Conservation (phyloP, 2,888 invertebrate genomes). For the Phoenoteleia sp. region DNA sequence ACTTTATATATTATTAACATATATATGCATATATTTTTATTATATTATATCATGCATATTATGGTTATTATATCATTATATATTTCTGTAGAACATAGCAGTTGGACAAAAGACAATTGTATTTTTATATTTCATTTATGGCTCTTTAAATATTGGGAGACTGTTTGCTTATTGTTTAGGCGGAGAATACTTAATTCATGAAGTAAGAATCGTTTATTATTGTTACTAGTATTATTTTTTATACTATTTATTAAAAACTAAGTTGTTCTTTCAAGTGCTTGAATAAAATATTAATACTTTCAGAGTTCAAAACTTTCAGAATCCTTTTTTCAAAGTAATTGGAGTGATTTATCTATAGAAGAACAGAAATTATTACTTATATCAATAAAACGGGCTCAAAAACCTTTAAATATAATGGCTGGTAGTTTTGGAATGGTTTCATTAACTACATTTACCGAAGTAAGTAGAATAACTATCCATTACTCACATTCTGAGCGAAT, state of each 20-base stretch:
- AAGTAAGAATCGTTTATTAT: too few species aligned
- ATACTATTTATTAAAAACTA: too few species aligned
- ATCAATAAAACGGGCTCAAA: conserved; percentile 12
- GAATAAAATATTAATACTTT: too few species aligned
- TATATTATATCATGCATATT: too few species aligned
- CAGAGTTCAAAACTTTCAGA: conserved; percentile 23
- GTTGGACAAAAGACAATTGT: conserved; percentile 10
- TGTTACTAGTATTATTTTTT: too few species aligned
- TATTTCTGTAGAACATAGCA: conserved; percentile 9
- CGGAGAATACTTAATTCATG: conserved; percentile 26
- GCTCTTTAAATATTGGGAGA: conserved; percentile 19
- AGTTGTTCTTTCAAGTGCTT: too few species aligned
- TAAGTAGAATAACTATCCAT: too few species aligned
- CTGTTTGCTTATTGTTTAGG: conserved; percentile 27
- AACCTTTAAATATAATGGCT: conserved; percentile 13
- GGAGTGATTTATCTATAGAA: conserved; percentile 15
- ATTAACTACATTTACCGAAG: conserved; percentile 22
- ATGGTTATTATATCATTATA: background rate
- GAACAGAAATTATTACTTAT: conserved; percentile 24
- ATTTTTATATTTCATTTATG: conserved; percentile 15
- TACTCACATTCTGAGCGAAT: too few species aligned
- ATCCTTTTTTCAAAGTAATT: conserved; percentile 24
- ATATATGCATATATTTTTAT: too few species aligned
- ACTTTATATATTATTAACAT: too few species aligned
- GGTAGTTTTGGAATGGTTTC: conserved; percentile 28